These are phyloP conservation scores for Nannospalax galili DNA, from an alignment of 2,113 vertebrate genomes.

Conservation along the genomic window DNA sequence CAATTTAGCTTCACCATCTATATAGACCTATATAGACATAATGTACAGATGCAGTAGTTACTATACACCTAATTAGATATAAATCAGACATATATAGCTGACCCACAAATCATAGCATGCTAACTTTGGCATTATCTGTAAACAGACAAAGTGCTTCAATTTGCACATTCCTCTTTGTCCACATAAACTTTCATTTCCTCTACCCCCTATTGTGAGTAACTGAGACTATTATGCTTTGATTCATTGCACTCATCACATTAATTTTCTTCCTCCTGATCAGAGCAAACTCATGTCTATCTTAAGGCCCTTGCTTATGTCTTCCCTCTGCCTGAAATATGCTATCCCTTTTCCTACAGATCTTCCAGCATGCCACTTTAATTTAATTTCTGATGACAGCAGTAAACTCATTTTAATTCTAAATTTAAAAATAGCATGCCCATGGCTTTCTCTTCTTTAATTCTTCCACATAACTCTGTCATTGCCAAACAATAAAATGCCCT, in stretches of 20 bases:
- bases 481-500: not conserved
- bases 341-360: not conserved
- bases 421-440: rapidly evolving
- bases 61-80: not conserved
- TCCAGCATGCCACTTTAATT: too few relatives aligned
- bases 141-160: not conserved
- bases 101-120: not conserved
- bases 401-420: not conserved
- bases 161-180: not conserved
- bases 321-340: not conserved
- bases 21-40: not conserved
- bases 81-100: not conserved
- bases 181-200: not conserved
- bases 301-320: not conserved
- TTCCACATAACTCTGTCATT: not conserved
- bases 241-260: not conserved
- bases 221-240: too few relatives aligned
- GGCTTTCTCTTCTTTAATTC: not conserved
- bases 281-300: not conserved
- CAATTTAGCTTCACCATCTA: not conserved
- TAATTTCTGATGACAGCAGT: not conserved
- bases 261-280: not conserved
- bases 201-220: rapidly evolving
- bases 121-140: too few relatives aligned
- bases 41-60: not conserved